Base-by-base conservation (phyloP, 2,113 vertebrate genomes). In the Stictonetta naevosa region DNA sequence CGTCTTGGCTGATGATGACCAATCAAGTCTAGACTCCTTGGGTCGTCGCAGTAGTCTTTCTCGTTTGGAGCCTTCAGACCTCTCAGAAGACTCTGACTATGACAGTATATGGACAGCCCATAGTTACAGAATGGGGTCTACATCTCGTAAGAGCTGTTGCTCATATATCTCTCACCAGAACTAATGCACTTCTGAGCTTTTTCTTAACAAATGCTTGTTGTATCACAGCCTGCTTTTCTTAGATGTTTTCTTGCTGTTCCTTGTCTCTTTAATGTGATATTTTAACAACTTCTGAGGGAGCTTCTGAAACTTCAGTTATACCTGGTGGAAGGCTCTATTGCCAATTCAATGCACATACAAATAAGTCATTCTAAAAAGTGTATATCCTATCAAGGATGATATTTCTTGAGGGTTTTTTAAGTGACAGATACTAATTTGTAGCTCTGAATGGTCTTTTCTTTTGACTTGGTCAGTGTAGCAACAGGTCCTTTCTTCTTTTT, bases 101-200 rank as follows among this genome's bases (percentile, higher is more conserved):
- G 99, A 99, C 99, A 99, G 99, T 99, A 98, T 99, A 98, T 99
- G 99, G 99, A 99, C 99, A 98, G 99, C 98, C 98, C 99, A 99
- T 99, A 99, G 99, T 99, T 99, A 99, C 99, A 99, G 99, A 98
- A 99, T 99, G 98, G 99, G 99, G 91, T 99, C 99, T 88, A 98
- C 99, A 98, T 98, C 99, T 96, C 99, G 99, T 98, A 99, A 99
- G 99, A 99, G 99, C 99, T 99, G 99, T 98, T 99, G 98, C 98
- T 99, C 99, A 95, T 99, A 98, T 98, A 99, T 99, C 98, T 99
- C 99, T 97, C 99, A 99, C 98, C 99, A 99, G 99, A 99, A 99
- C 99, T 99, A 98, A 98, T 97, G 97, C 98, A 97, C 98, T 97
- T 97, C 98, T 97, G 97, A 97, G 98, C 98, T 98, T 98, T 97